phyloP scores from a whole-genome alignment of 2,113 vertebrate species.

The Ammodramus savannarum region DNA sequence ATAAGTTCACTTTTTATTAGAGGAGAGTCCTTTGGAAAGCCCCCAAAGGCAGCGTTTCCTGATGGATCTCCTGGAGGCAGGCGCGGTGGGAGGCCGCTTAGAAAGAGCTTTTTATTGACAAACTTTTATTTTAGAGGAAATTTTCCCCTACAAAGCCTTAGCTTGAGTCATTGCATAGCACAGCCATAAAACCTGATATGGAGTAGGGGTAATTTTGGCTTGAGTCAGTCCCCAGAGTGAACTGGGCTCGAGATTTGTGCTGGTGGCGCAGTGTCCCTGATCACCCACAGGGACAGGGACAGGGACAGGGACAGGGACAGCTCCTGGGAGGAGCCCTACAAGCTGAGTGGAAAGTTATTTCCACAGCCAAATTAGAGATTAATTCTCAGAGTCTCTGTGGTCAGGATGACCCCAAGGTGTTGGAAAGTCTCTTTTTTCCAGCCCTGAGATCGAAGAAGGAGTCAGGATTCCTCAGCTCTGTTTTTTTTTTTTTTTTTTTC shows the following conservation, averaged over 20 bases:
- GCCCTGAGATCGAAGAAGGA: fast-evolving
- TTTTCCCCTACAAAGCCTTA: not conserved
- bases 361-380: not conserved
- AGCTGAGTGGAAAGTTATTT: not conserved
- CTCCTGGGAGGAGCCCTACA: not conserved
- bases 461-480: too few relatives aligned
- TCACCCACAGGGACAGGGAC: not conserved
- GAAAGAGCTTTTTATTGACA: slow-evolving; percentile 20
- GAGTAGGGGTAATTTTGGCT: not conserved
- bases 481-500: too few relatives aligned
- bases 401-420: too few relatives aligned
- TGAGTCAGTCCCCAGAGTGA: not conserved
- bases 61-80: not conserved
- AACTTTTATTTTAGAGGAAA: not conserved
- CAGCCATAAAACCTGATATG: not conserved
- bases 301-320: not conserved
- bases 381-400: not conserved
- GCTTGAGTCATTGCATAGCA: not conserved
- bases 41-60: not conserved
- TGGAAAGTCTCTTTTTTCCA: too few relatives aligned
- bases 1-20: not conserved
- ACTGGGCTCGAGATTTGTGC: not conserved
- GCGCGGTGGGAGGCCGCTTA: not conserved
- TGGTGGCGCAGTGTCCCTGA: not conserved
- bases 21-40: not conserved